Evolutionary conservation across 2,113 vertebrate species (phyloP).

Genomic region (Scopus umbretta): DNA sequence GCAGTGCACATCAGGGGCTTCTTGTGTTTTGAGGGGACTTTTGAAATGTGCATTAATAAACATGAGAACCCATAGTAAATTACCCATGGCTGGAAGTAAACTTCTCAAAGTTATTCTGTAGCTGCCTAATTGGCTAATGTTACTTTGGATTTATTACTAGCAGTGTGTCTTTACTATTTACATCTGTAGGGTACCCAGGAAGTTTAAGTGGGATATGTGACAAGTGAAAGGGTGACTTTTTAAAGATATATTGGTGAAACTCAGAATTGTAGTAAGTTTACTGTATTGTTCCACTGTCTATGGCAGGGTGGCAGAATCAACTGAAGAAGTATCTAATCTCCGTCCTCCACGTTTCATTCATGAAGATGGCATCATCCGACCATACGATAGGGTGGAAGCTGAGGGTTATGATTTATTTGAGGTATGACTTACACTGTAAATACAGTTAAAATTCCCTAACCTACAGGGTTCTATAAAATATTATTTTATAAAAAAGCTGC

Average conservation of each 20-base stretch:
- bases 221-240: not conserved
- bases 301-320: constrained; percentile 87
- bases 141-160: not conserved
- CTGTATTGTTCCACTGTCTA: not conserved
- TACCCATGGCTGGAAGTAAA: not conserved
- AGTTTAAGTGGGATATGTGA: not conserved
- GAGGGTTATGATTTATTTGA: constrained; percentile 90
- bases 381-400: constrained; percentile 83
- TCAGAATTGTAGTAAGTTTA: not conserved
- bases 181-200: not conserved
- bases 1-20: not conserved
- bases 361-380: constrained; percentile 92
- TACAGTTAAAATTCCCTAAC: not conserved
- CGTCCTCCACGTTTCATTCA: constrained; percentile 87
- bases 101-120: not conserved
- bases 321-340: constrained; percentile 88
- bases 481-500: not conserved
- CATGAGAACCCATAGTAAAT: not conserved
- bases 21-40: not conserved
- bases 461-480: not conserved
- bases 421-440: constrained; percentile 67
- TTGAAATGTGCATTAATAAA: not conserved
- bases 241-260: not conserved
- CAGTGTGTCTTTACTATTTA: not conserved
- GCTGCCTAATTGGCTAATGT: not conserved